Base-by-base conservation (phyloP, 2,797 vertebrate species). In the Sebastes hopkinsi region DNA sequence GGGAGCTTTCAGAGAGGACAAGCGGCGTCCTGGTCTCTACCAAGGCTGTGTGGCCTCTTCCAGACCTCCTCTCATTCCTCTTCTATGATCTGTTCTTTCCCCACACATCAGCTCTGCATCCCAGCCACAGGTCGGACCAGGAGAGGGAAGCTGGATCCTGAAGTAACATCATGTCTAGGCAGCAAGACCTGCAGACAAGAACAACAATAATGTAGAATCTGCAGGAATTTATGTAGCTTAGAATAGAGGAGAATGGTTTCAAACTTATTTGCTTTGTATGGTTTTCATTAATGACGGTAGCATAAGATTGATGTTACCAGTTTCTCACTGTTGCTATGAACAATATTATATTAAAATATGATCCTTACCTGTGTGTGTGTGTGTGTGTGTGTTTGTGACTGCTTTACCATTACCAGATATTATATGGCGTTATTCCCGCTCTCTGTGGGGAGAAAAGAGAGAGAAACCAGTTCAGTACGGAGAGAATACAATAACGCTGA, bases 371-470 rank as follows among this genome's bases (percentile, higher is more conserved):
- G 13, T 83, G 38, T 42, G 38, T 42, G 14, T 42, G 13, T 42
- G 14, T 42, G 13, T 83, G 66, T 67, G 60, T 60, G 55, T 72
- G 58, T 67, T 55, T 46, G 32, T 77, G 14, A 32, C n/a, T 77
- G 71, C 16, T 67, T 82, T 72, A 59, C 20, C 30, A 8, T 38
- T 36, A 23, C 22, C 82, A 65, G 72, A 12, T 1, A 1, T 88
- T 91, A 95, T 42, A 94, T 94, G 79, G 92, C 91, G 25, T 95
- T 95, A 61, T 92, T 95, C 27, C 92, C 86, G 29, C 70, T 92
- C 79, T 95, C 95, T 96, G 94, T 70, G 36, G 65, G 56, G 16
- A 54, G 18, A 6, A 34, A 14, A 18, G 14, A 59, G 2, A 81
- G 3, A 84, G 13, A 79, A 25, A 55, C 2, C 3, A 1, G 5